phyloP scores from a whole-genome alignment of 2,113 vertebrate genomes.

The Marmota flaviventris region DNA sequence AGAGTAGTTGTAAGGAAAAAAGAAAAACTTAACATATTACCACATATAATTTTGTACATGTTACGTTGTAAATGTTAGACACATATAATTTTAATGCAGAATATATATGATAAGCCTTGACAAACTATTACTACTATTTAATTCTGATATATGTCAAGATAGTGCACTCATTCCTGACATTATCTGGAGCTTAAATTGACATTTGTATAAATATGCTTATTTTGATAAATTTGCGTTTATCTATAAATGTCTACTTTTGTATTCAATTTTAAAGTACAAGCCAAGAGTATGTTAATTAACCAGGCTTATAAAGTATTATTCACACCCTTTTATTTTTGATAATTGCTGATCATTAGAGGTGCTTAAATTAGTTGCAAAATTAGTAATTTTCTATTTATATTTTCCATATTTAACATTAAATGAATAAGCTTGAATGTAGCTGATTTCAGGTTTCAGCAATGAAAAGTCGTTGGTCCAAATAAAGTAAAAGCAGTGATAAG shows the following conservation, averaged over 20 bases:
- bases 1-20: neutral
- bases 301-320: conserved; percentile 63
- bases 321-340: conserved; percentile 72
- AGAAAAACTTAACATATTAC: neutral
- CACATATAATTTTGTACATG: neutral
- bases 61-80: neutral
- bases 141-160: conserved; percentile 2
- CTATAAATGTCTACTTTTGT: conserved; percentile 62
- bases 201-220: conserved; percentile 64
- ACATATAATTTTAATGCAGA: neutral
- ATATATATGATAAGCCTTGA: neutral
- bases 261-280: conserved; percentile 68
- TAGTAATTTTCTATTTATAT: conserved; percentile 73
- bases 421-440: conserved; percentile 58
- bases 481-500: conserved; percentile 2
- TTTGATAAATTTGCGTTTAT: conserved; percentile 70
- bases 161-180: conserved; percentile 61
- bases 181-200: conserved; percentile 47
- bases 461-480: conserved; percentile 38
- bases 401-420: conserved; percentile 64
- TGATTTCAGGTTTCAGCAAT: conserved; percentile 60
- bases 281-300: conserved; percentile 71
- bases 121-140: neutral
- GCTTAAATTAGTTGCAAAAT: conserved; percentile 71
- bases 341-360: conserved; percentile 77